phyloP scores from a whole-genome alignment of 1,140 invertebrate species.

The Drosophila melanogaster region DNA sequence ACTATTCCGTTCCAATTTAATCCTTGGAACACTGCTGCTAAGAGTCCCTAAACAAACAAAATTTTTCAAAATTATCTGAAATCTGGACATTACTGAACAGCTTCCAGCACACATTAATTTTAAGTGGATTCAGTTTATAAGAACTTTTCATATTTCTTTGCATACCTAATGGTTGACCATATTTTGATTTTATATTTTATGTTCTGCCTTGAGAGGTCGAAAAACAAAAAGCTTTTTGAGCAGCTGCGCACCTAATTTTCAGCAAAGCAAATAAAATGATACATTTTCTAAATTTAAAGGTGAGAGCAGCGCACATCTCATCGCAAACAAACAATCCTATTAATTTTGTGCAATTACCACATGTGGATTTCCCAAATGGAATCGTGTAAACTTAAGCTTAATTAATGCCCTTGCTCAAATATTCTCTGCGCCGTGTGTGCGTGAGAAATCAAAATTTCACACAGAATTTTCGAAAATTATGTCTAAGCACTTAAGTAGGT shows the following conservation, averaged over 20 bases:
- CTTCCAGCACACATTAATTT: slow-evolving; percentile 2
- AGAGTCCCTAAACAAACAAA: slow-evolving; percentile 11
- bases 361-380: slow-evolving; percentile 9
- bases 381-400: slow-evolving; percentile 24
- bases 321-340: slow-evolving; percentile 24
- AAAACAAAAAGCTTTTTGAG: neutral
- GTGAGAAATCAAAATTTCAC: slow-evolving; percentile 35
- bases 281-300: neutral
- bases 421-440: slow-evolving; percentile 16
- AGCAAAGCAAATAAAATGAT: neutral
- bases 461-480: slow-evolving; percentile 39
- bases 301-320: neutral
- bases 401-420: slow-evolving; percentile 32
- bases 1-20: slow-evolving; percentile 9
- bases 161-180: neutral
- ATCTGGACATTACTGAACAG: slow-evolving; percentile 6
- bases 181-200: neutral
- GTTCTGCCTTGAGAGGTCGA: neutral
- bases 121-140: neutral
- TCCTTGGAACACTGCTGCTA: neutral
- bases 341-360: slow-evolving; percentile 23
- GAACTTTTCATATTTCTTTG: neutral
- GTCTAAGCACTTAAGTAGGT: slow-evolving; percentile 46
- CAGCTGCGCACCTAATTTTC: neutral
- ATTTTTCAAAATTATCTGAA: slow-evolving; percentile 3